Conservation (phyloP, 2,797 vertebrate species). For the Megalops cyprinoides region DNA sequence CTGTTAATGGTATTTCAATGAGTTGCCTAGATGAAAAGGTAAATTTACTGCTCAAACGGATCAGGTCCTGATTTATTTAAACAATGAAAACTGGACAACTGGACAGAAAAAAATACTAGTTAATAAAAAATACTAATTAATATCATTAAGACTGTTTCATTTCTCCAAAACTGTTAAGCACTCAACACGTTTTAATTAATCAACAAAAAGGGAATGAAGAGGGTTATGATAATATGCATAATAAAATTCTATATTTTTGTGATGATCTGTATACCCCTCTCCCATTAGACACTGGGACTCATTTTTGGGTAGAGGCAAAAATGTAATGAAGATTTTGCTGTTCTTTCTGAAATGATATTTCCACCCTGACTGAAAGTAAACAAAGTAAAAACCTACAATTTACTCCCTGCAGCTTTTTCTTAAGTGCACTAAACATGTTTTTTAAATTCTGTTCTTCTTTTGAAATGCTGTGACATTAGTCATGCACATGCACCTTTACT, state of each 20-base stretch:
- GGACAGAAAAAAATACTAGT: neutral
- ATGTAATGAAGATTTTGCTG: neutral
- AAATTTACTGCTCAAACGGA: neutral
- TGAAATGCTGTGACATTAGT: too few species aligned
- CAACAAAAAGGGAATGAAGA: slow-evolving; percentile 51
- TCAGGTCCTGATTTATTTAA: slow-evolving; percentile 28
- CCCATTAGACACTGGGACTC: neutral
- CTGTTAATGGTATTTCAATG: slow-evolving; percentile 4
- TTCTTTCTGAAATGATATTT: neutral
- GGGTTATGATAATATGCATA: neutral
- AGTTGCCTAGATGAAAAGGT: neutral
- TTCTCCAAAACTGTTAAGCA: too few species aligned
- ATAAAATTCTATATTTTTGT: neutral
- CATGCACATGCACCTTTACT: too few species aligned
- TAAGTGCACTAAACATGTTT: neutral
- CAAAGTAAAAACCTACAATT: neutral
- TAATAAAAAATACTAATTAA: too few species aligned
- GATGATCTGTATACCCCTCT: neutral
- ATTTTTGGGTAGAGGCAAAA: neutral
- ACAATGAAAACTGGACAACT: slow-evolving; percentile 30
- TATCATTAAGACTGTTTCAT: too few species aligned
- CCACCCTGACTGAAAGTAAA: neutral
- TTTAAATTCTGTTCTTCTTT: too few species aligned
- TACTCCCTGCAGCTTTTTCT: neutral
- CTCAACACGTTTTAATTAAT: too few species aligned